Percentiles rank a stretch among this genome's conserved stretches.
These are phyloP conservation scores for Caenorhabditis wallacei DNA, from an alignment of 2,888 invertebrate species.

Conservation along the genomic window DNA sequence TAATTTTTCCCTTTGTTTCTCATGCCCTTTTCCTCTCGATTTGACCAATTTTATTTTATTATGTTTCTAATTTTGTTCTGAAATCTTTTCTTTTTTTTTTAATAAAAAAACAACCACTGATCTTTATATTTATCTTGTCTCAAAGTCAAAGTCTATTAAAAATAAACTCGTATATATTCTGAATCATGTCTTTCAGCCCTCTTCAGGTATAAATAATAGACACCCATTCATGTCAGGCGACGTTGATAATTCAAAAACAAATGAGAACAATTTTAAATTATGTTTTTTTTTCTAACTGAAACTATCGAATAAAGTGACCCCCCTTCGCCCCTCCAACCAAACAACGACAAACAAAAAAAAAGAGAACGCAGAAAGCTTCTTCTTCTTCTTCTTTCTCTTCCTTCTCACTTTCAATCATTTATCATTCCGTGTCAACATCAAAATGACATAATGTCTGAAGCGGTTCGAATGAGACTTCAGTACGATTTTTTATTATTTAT, in stretches of 20 bases:
- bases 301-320: slow-evolving; percentile 23
- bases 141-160: slow-evolving; percentile 12
- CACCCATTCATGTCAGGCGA: slow-evolving; percentile 9
- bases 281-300: slow-evolving; percentile 6
- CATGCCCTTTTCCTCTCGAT: slow-evolving; percentile 26
- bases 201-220: slow-evolving; percentile 17
- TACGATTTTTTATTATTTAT: slow-evolving; percentile 28
- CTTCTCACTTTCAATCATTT: slow-evolving; percentile 35
- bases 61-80: slow-evolving; percentile 2
- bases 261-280: slow-evolving; percentile 20
- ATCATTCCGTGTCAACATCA: slow-evolving; percentile 45
- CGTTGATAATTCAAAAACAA: slow-evolving; percentile 17
- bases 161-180: slow-evolving; percentile 46
- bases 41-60: slow-evolving; percentile 19
- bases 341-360: slow-evolving; percentile 26
- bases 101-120: background rate
- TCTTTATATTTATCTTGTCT: background rate
- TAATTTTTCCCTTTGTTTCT: background rate
- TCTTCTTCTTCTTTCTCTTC: background rate
- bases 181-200: slow-evolving; percentile 23
- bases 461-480: slow-evolving; percentile 14
- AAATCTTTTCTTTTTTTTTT: too few species aligned
- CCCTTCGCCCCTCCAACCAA: slow-evolving; percentile 25
- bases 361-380: slow-evolving; percentile 42
- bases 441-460: slow-evolving; percentile 29